Percentiles rank a stretch among this genome's conserved stretches.
Conservation (phyloP, 2,888 invertebrate species). For the Drosophila fungiperda region DNA sequence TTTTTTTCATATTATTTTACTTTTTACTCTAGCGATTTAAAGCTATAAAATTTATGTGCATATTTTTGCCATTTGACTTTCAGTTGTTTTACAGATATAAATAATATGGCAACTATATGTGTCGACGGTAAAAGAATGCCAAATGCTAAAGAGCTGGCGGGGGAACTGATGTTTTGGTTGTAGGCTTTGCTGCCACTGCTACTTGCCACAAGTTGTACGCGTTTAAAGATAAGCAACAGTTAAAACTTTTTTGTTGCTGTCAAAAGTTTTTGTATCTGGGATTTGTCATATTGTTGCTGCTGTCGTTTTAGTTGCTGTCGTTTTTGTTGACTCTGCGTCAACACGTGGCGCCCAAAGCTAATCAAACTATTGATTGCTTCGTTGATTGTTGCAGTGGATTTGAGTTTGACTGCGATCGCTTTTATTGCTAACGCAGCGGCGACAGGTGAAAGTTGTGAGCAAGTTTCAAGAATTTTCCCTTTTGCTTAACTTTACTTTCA, state of each 20-base stretch:
- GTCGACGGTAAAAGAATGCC: conserved; percentile 47
- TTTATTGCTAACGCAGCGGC: conserved; percentile 57
- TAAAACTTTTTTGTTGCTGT: conserved; percentile 70
- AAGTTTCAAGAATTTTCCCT: conserved; percentile 49
- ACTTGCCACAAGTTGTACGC: conserved; percentile 28
- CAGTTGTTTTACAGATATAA: conserved; percentile 39
- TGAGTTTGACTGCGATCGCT: conserved; percentile 50
- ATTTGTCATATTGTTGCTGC: conserved; percentile 28
- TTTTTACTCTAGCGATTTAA: conserved; percentile 5
- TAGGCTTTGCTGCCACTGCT: conserved; percentile 2
- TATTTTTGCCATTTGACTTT: conserved; percentile 70
- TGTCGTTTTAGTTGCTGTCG: conserved; percentile 19
- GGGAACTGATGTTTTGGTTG: conserved; percentile 32
- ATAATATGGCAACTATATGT: conserved; percentile 11
- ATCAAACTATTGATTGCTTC: conserved; percentile 80
- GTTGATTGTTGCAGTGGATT: conserved; percentile 69
- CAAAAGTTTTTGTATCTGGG: conserved; percentile 51
- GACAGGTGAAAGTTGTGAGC: conserved; percentile 73
- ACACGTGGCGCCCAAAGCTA: conserved; percentile 75
- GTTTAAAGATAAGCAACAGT: conserved; percentile 74
- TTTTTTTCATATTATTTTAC: conserved; percentile 2
- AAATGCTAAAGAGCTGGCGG: conserved; percentile 42
- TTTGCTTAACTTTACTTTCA: conserved; percentile 65
- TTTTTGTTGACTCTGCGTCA: conserved; percentile 54
- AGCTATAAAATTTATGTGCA: conserved; percentile 73